Evolutionary conservation across 1,140 invertebrate genomes (phyloP), one percentile per base, ranked within the genome.

Genomic region (Drosophila arizonae): DNA sequence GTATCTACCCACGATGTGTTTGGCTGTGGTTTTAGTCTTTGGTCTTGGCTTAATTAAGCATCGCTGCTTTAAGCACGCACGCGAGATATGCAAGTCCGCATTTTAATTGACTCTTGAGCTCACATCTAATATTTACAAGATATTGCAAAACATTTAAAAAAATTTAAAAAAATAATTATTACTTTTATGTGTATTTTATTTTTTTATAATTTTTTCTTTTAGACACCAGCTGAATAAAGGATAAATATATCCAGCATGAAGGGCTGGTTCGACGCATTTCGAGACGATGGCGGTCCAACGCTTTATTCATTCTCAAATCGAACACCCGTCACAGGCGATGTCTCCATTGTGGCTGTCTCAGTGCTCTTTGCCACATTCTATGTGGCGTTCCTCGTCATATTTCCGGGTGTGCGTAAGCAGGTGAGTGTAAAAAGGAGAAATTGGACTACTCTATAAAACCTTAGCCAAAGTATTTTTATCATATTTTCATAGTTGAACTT

Each of bases 401-500:
- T 98, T 92, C 98, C 98, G 43, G 98, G 98, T 65, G 96, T 99
- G 77, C 94, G 97, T 73, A 98, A 98, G 93, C 97, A 99, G 95
- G 98, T 98, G 92, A 93, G 93, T 58, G 0, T 0, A 13, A 3
- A 6, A 45, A 6, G 24, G 33, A 10, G 33, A 50, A 30, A 6
- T 26, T 51, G 21, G 3, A 50, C 10, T 28, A 1, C 21, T 24
- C 21, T 24, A 24, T 21, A 26, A n/a, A 1, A 6, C 28, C 28
- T 28, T 6, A 45, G n/a, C 4, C 21, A 24, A 24, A 24, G 21
- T 3, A 17, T 45, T 45, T 36, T 9, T 1, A 4, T 4, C 36
- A 39, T 39, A 11, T 39, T 11, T 11, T 13, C 36, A 39, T 11
- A 39, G 11, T 39, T 11, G 36, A 39, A 39, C 11, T 46, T 46